Conservation (phyloP, 2,888 invertebrate species). For the Pseudanteris insignis region DNA sequence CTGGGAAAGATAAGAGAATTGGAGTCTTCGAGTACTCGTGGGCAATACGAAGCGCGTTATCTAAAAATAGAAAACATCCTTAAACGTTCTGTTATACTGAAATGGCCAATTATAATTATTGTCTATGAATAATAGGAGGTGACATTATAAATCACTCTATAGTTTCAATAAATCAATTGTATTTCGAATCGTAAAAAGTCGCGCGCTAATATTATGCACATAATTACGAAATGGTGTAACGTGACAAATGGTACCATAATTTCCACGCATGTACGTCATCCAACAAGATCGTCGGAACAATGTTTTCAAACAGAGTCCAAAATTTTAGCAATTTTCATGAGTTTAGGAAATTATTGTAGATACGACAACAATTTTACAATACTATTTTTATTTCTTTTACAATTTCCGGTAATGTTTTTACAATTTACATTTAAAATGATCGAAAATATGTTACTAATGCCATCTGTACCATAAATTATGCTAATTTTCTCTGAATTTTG, state of each 20-base stretch:
- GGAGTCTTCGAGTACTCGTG: conserved; percentile 11
- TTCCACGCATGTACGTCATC: conserved; percentile 8
- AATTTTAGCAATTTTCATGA: no score
- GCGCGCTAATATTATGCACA: conserved; percentile 21
- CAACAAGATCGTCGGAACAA: conserved; percentile 2
- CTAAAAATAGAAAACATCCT: conserved; percentile 16
- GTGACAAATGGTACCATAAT: conserved; percentile 20
- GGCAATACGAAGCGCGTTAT: conserved; percentile 17
- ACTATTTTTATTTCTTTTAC: no score
- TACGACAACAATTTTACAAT: no score
- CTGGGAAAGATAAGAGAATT: conserved; percentile 8
- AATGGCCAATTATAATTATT: conserved; percentile 18
- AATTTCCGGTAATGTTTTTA: no score
- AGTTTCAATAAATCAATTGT: conserved; percentile 31
- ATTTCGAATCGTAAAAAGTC: conserved; percentile 9
- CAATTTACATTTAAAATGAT: no score
- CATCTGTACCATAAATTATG: no score
- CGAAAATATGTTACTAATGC: no score
- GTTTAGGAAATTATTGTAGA: no score
- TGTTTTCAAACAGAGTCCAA: no score
- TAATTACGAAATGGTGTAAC: conserved; percentile 19
- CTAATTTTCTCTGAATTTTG: no score
- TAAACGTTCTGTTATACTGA: conserved; percentile 8
- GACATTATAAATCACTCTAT: conserved; percentile 31
- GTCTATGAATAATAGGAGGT: conserved; percentile 13